Evolutionary conservation across 2,888 invertebrate genomes (phyloP).

Genomic region (Thecocarcelia acutangulata): DNA sequence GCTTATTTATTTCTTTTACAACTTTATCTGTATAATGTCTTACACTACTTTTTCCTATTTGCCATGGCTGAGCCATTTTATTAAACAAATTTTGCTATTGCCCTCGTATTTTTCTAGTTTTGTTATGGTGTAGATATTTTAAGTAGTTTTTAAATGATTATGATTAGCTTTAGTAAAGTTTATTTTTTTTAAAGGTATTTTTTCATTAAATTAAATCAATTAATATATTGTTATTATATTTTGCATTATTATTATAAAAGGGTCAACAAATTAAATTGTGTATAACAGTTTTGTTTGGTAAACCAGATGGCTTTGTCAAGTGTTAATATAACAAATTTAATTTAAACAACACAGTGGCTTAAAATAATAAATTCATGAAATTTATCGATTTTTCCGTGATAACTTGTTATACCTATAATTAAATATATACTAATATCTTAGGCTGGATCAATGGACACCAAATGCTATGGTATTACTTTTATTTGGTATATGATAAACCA

Average conservation of each 20-base stretch:
- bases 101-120: not conserved
- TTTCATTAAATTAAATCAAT: conserved; percentile 45
- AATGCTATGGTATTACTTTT: too few relatives aligned
- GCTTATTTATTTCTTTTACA: too few relatives aligned
- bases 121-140: conserved; percentile 36
- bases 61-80: not conserved
- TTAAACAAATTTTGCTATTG: not conserved
- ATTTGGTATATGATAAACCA: too few relatives aligned
- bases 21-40: too few relatives aligned
- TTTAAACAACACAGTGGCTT: conserved; percentile 2
- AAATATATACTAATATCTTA: too few relatives aligned
- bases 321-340: conserved; percentile 32
- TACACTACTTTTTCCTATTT: too few relatives aligned
- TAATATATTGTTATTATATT: conserved; percentile 3
- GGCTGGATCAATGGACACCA: too few relatives aligned
- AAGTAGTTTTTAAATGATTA: conserved; percentile 28
- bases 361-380: not conserved
- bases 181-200: conserved; percentile 25
- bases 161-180: conserved; percentile 32
- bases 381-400: not conserved
- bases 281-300: conserved; percentile 28
- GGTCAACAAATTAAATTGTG: conserved; percentile 33
- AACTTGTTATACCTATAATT: too few relatives aligned
- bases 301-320: conserved; percentile 23
- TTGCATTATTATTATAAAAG: conserved; percentile 35